These are phyloP conservation scores for Lasiurus borealis DNA, from an alignment of 2,113 vertebrate genomes.

Conservation along the genomic window DNA sequence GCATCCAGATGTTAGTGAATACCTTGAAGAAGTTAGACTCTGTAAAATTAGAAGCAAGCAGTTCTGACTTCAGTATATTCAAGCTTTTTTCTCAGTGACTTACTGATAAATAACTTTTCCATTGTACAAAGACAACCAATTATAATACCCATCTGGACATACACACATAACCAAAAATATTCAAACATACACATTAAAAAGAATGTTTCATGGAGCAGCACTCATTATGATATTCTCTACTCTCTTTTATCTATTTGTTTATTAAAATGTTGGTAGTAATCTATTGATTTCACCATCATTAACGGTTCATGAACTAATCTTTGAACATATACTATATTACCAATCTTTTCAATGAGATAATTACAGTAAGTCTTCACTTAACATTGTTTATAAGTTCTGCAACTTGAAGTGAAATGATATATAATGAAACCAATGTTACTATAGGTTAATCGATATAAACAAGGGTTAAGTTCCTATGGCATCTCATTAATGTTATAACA, in stretches of 20 bases:
- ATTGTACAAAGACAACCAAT: neutral
- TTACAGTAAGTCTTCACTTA: neutral
- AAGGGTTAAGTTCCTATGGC: neutral
- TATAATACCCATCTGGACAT: neutral
- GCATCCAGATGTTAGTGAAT: constrained; percentile 23
- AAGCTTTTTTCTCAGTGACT: neutral
- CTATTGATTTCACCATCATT: constrained; percentile 11
- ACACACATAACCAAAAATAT: neutral
- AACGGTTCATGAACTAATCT: neutral
- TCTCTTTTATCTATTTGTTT: neutral
- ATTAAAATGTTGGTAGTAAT: neutral
- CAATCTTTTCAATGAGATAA: neutral
- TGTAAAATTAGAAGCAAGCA: constrained; percentile 30
- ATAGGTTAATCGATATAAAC: neutral
- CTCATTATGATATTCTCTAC: neutral
- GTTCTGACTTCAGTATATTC: neutral
- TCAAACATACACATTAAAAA: neutral
- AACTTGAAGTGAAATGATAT: neutral
- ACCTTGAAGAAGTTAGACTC: constrained; percentile 23
- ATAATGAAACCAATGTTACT: neutral
- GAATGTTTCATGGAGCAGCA: neutral
- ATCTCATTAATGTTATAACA: neutral
- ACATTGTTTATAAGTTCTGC: neutral
- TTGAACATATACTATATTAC: neutral
- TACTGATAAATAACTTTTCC: neutral